Evolutionary conservation across 2,797 vertebrate genomes (phyloP).

Genomic region (Silurus lanzhouensis): DNA sequence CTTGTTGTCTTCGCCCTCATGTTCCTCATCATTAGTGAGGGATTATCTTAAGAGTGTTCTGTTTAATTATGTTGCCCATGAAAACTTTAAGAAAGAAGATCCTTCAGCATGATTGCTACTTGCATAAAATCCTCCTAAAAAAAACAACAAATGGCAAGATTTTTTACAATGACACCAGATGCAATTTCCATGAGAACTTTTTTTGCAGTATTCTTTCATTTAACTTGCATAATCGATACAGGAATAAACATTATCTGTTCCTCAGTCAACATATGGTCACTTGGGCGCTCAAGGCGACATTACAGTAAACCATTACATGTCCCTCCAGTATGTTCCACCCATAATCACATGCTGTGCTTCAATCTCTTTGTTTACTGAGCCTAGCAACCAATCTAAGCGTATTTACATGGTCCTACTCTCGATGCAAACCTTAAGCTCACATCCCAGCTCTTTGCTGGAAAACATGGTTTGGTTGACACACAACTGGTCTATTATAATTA

Average conservation of each 20-base stretch:
- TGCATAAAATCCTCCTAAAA: not conserved
- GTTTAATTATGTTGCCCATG: not conserved
- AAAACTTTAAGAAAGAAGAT: not conserved
- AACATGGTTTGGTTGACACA: too few relatives aligned
- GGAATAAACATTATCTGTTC: too few relatives aligned
- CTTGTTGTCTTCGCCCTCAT: not conserved
- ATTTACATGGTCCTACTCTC: too few relatives aligned
- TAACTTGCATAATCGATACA: not conserved
- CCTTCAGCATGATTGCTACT: not conserved
- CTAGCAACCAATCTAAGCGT: too few relatives aligned
- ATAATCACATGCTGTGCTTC: too few relatives aligned
- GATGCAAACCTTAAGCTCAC: too few relatives aligned
- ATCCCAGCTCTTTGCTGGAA: too few relatives aligned
- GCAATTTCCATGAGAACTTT: not conserved
- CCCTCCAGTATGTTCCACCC: not conserved
- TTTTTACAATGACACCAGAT: not conserved
- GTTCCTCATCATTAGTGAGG: not conserved
- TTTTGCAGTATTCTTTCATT: not conserved
- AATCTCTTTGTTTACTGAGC: too few relatives aligned
- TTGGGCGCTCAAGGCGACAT: not conserved
- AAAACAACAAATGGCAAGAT: not conserved
- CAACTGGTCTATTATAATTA: not conserved
- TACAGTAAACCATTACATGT: not conserved
- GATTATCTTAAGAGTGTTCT: too few relatives aligned
- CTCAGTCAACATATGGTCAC: too few relatives aligned